Evolutionary conservation across 2,113 vertebrate genomes (phyloP).

Genomic region (Hassar affinis): DNA sequence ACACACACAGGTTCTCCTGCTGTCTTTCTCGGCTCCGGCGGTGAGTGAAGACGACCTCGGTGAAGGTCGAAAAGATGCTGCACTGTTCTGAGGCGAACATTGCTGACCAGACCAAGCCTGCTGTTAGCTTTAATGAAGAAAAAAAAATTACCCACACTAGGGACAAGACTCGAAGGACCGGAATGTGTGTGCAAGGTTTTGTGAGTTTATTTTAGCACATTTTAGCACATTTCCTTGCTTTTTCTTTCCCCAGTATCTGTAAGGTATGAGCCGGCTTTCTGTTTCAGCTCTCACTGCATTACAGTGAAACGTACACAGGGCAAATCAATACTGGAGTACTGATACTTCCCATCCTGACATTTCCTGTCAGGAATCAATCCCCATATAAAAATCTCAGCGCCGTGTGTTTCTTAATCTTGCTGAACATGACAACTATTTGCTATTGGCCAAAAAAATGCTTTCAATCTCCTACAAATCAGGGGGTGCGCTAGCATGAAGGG

Average conservation of each 20-base stretch:
- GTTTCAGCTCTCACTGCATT: not conserved
- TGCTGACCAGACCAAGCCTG: slow-evolving; percentile 49
- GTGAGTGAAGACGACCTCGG: slow-evolving; percentile 42
- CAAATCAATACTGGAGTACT: not conserved
- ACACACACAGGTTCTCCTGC: slow-evolving; percentile 33
- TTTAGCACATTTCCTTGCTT: not conserved
- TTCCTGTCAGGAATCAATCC: not conserved
- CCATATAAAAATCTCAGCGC: not conserved
- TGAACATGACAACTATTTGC: not conserved
- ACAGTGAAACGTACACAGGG: not conserved
- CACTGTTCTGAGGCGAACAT: slow-evolving; percentile 24
- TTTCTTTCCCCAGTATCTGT: not conserved
- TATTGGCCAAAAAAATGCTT: too few relatives aligned
- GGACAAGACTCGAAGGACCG: not conserved
- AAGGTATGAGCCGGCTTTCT: not conserved
- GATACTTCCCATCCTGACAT: not conserved
- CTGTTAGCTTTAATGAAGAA: slow-evolving; percentile 42
- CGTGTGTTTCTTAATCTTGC: not conserved
- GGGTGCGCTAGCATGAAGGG: too few relatives aligned
- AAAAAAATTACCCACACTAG: slow-evolving; percentile 11
- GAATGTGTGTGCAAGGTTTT: not conserved
- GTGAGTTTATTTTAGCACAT: not conserved
- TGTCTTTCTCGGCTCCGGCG: slow-evolving; percentile 29
- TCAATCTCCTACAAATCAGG: too few relatives aligned
- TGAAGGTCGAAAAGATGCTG: slow-evolving; percentile 49